Evolutionary conservation across 1,140 invertebrate genomes (phyloP).

Genomic region (Drosophila chauvacae): DNA sequence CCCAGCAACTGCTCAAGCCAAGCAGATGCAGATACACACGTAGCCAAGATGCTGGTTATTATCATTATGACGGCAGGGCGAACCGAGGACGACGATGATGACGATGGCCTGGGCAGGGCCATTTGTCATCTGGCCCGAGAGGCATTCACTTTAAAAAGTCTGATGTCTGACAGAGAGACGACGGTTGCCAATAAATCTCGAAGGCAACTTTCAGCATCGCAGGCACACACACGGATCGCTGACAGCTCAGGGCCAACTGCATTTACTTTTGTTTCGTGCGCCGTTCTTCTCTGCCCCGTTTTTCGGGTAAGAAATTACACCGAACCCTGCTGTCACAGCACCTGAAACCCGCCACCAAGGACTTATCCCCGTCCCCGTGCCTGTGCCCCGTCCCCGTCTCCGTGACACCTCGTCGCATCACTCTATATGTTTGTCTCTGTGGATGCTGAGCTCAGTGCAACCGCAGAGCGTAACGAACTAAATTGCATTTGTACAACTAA

Average conservation of each 20-base stretch:
- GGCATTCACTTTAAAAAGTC: conserved; percentile 79
- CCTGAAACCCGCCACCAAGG: conserved; percentile 74
- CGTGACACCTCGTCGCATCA: background rate
- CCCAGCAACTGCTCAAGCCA: conserved; percentile 10
- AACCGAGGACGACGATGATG: conserved; percentile 29
- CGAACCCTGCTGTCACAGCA: conserved; percentile 53
- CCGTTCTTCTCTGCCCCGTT: conserved; percentile 35
- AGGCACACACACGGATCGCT: conserved; percentile 53
- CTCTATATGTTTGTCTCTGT: conserved; percentile 5
- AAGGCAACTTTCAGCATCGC: conserved; percentile 74
- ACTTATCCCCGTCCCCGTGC: conserved; percentile 44
- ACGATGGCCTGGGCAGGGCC: conserved; percentile 47
- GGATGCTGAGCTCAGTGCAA: conserved; percentile 46
- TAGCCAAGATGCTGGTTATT: conserved; percentile 26
- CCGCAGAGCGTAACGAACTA: conserved; percentile 80
- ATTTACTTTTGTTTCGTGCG: conserved; percentile 70
- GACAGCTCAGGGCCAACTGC: conserved; percentile 82
- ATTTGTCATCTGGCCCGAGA: conserved; percentile 74
- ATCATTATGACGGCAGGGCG: conserved; percentile 34
- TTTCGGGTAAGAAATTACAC: conserved; percentile 78
- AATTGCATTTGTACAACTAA: conserved; percentile 81
- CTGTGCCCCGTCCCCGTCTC: background rate
- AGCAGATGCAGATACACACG: conserved; percentile 34
- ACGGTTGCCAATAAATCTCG: conserved; percentile 77
- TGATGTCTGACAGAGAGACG: conserved; percentile 58